Conservation (phyloP, 2,797 vertebrate genomes). For the Myiotriccus ornatus region DNA sequence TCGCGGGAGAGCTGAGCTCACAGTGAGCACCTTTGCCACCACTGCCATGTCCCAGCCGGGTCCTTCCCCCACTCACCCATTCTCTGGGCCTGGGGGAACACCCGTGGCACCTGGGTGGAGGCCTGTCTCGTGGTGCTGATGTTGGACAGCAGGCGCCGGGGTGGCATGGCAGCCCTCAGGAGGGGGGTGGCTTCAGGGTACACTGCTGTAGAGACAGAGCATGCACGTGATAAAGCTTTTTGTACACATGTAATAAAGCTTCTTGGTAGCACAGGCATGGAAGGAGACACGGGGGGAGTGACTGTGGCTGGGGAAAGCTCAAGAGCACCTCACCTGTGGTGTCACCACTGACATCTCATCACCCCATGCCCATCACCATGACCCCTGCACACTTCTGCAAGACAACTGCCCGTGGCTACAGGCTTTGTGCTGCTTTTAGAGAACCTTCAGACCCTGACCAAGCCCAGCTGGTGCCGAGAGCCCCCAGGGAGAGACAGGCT, state of each 20-base stretch:
- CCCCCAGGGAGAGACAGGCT: not conserved
- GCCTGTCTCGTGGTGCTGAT: slow-evolving; percentile 88
- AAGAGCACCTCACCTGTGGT: not conserved
- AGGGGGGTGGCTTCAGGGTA: slow-evolving; percentile 74
- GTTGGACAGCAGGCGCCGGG: slow-evolving; percentile 77
- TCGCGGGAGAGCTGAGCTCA: not conserved
- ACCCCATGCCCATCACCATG: fast-evolving
- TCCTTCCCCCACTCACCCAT: slow-evolving; percentile 79
- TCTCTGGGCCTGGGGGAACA: slow-evolving; percentile 80
- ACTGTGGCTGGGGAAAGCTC: not conserved
- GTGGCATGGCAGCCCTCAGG: slow-evolving; percentile 61
- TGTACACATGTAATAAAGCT: not conserved
- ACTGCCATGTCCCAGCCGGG: fast-evolving
- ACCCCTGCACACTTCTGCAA: not conserved
- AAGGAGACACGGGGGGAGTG: fast-evolving
- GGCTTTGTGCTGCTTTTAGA: not conserved
- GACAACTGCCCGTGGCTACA: too few species aligned
- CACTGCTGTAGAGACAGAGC: not conserved
- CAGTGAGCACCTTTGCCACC: not conserved
- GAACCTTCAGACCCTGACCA: not conserved
- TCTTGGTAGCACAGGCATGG: not conserved
- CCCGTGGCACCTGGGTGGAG: slow-evolving; percentile 86
- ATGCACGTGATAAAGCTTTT: not conserved
- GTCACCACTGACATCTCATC: not conserved
- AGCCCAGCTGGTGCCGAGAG: fast-evolving